Evolutionary conservation across 2,797 vertebrate genomes (phyloP).

Genomic region (Muscicapa striata): DNA sequence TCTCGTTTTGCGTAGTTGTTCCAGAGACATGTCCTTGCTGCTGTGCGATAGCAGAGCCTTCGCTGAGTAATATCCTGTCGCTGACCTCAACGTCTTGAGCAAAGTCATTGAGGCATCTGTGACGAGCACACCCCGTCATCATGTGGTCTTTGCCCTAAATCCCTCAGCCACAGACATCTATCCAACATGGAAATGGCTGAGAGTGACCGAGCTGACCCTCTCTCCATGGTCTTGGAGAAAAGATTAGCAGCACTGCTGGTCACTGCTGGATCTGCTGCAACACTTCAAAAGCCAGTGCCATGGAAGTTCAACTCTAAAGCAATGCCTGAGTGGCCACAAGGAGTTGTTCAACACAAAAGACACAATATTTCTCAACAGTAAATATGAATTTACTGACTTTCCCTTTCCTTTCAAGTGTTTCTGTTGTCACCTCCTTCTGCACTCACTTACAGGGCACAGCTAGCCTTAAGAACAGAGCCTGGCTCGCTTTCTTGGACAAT

Average conservation of each 20-base stretch:
- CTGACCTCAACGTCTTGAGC: slow-evolving; percentile 41
- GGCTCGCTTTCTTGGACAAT: background rate
- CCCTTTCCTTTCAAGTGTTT: background rate
- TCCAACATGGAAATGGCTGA: background rate
- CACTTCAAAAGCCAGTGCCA: background rate
- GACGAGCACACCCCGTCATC: slow-evolving; percentile 51
- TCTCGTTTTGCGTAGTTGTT: background rate
- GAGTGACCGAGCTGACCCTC: background rate
- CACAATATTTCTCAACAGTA: background rate
- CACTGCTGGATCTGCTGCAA: background rate
- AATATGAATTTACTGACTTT: background rate
- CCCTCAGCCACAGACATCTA: slow-evolving; percentile 1
- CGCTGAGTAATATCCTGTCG: slow-evolving; percentile 56
- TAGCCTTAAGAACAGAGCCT: background rate
- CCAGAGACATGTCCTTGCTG: slow-evolving; percentile 1
- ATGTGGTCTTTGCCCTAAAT: slow-evolving; percentile 46
- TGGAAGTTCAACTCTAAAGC: background rate
- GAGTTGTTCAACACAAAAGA: background rate
- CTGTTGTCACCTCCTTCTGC: background rate
- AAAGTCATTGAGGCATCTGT: slow-evolving; percentile 40
- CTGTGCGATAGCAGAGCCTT: background rate
- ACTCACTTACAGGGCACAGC: background rate
- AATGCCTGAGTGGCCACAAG: background rate
- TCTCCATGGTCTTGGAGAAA: background rate
- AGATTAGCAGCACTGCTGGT: background rate